Evolutionary conservation across 1,140 invertebrate genomes (phyloP), one percentile per base, ranked within the genome.

Genomic region (Elysia chlorotica): DNA sequence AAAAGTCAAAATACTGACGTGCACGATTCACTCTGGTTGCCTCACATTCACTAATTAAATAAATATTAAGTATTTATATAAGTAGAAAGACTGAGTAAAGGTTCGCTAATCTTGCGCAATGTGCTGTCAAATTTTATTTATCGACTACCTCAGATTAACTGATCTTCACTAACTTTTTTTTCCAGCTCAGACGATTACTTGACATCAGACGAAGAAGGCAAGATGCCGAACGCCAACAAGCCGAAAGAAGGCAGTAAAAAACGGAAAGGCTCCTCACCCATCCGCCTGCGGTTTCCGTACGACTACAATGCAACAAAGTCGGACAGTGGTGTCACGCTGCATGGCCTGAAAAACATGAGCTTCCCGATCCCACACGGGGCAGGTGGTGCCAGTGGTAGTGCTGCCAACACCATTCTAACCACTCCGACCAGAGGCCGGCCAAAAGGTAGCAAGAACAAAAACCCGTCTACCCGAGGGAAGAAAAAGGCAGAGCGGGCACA

Each of bases 161-260:
- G n/a, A n/a, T n/a, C n/a, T n/a, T n/a, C n/a, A n/a, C n/a, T n/a
- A n/a, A n/a, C n/a, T n/a, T n/a, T n/a, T n/a, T n/a, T n/a, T n/a
- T n/a, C n/a, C n/a, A 69, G 69, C 33, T 71, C 69, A 21, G 69
- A 71, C 6, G 69, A 71, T 33, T 71, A 71, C 54, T 59, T 71
- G 14, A 71, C 69, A n/a, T 71, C 69, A 19, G 69, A 71, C 38
- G 69, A 71, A 33, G 69, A 71, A 31, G 69, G 57, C 14, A 71
- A 71, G 28, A n/a, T 25, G 17, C 31, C 35, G 23, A 57, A 62
- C 19, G 23, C 57, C 4, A 41, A 63, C 59, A 71, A 61, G 30
- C 69, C 69, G 25, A 71, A 71, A 53, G 69, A 71, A 48, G 69
- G 69, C 36, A 71, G 69, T 53, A 71, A 71, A 25, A 71, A 71